A percentile compares a stretch with the other conserved stretches of the same genome.
These are phyloP conservation scores for Aphrophora alni DNA, from an alignment of 2,888 invertebrate genomes.

Conservation along the genomic window DNA sequence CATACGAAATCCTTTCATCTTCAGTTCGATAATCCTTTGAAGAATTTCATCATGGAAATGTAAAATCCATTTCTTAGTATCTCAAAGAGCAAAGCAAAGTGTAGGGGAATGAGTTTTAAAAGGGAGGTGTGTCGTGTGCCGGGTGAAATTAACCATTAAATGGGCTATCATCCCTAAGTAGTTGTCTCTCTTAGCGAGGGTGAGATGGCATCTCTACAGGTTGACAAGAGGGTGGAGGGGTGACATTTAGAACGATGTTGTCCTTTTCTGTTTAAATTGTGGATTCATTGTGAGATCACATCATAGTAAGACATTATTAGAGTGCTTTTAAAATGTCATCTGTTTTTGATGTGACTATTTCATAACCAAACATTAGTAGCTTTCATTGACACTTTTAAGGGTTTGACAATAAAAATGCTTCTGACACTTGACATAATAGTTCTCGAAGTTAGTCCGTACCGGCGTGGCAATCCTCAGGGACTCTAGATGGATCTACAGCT, in stretches of 20 bases:
- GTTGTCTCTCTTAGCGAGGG: not conserved
- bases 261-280: no score
- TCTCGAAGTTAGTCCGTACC: no score
- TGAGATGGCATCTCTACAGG: not conserved
- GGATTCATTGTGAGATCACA: no score
- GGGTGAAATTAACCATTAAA: conserved; percentile 2
- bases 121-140: conserved; percentile 1
- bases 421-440: no score
- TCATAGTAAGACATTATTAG: no score
- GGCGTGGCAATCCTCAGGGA: no score
- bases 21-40: not conserved
- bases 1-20: not conserved
- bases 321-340: no score
- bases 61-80: not conserved
- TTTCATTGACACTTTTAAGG: no score
- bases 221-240: not conserved
- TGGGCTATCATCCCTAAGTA: conserved; percentile 9
- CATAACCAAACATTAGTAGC: no score
- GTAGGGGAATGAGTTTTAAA: not conserved
- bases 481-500: no score
- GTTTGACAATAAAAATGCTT: no score
- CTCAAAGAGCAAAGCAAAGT: not conserved
- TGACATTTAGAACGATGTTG: not conserved
- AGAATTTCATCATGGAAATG: not conserved
- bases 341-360: no score